phyloP scores from a whole-genome alignment of 1,140 invertebrate genomes.

The Drosophila micromelanica region DNA sequence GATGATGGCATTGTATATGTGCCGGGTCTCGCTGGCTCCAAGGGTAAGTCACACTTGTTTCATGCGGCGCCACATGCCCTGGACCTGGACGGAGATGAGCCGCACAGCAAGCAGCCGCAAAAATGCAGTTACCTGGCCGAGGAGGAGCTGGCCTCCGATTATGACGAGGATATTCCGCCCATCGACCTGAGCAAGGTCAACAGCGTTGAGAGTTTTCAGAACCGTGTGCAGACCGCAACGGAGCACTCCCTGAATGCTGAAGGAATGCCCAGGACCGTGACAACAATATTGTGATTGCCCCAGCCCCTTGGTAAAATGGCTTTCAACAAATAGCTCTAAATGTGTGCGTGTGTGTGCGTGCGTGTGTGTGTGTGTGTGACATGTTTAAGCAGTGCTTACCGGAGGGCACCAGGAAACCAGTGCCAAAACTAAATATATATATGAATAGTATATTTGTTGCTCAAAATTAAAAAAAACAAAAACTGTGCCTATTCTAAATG shows the following conservation, averaged over 20 bases:
- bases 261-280: slow-evolving; percentile 73
- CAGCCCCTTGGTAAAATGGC: background rate
- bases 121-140: slow-evolving; percentile 70
- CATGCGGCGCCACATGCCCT: slow-evolving; percentile 24
- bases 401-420: slow-evolving; percentile 11
- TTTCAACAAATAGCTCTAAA: slow-evolving; percentile 4
- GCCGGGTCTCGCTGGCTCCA: slow-evolving; percentile 49
- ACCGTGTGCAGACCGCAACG: slow-evolving; percentile 56
- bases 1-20: slow-evolving; percentile 80
- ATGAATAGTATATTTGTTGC: slow-evolving; percentile 29
- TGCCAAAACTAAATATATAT: slow-evolving; percentile 9
- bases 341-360: background rate
- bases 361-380: background rate
- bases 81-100: slow-evolving; percentile 19
- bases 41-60: slow-evolving; percentile 63
- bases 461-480: slow-evolving; percentile 45
- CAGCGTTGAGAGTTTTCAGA: slow-evolving; percentile 69
- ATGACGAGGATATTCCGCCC: slow-evolving; percentile 79
- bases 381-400: slow-evolving; percentile 4
- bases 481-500: slow-evolving; percentile 68
- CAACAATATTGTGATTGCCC: slow-evolving; percentile 83
- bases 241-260: slow-evolving; percentile 72
- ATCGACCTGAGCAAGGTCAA: slow-evolving; percentile 75
- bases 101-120: slow-evolving; percentile 8
- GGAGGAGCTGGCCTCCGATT: slow-evolving; percentile 74